Conservation (phyloP, 2,888 invertebrate species). For the Drosophila planitibia region DNA sequence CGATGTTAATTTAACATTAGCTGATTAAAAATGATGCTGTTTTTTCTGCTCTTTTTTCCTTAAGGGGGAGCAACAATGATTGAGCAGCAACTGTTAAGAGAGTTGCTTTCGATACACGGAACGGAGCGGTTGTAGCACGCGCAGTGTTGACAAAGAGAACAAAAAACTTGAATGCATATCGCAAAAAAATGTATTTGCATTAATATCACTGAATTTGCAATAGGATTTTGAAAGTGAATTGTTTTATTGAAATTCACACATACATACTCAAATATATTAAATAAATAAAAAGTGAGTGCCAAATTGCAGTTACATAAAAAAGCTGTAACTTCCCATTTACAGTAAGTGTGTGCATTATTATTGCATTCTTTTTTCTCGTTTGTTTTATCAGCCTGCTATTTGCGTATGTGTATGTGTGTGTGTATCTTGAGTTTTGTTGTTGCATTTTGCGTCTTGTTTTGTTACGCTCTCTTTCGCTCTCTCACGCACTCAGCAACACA, state of each 20-base stretch:
- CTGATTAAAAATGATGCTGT: neutral
- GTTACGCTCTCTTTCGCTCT: slow-evolving; percentile 9
- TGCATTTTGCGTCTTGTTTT: slow-evolving; percentile 55
- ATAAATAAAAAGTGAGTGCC: slow-evolving; percentile 8
- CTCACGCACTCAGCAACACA: slow-evolving; percentile 33
- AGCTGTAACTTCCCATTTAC: slow-evolving; percentile 66
- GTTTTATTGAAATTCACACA: neutral
- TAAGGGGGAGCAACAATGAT: neutral
- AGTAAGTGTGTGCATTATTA: slow-evolving; percentile 57
- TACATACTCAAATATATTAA: neutral
- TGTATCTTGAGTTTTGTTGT: slow-evolving; percentile 14
- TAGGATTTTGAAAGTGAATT: slow-evolving; percentile 2
- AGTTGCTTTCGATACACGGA: slow-evolving; percentile 28
- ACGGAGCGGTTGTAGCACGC: slow-evolving; percentile 28
- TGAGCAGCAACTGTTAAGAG: slow-evolving; percentile 3
- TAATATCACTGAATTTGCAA: slow-evolving; percentile 7
- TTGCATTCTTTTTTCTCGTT: slow-evolving; percentile 43
- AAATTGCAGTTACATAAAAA: slow-evolving; percentile 62
- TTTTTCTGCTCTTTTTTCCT: neutral
- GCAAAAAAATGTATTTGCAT: slow-evolving; percentile 13
- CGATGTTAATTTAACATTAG: neutral
- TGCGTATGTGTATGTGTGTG: slow-evolving; percentile 13
- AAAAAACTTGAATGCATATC: slow-evolving; percentile 26
- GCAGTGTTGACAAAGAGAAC: slow-evolving; percentile 20
- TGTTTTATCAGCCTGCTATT: slow-evolving; percentile 52